These are phyloP conservation scores for Drosophila yooni DNA, from an alignment of 2,888 invertebrate species.

Conservation along the genomic window DNA sequence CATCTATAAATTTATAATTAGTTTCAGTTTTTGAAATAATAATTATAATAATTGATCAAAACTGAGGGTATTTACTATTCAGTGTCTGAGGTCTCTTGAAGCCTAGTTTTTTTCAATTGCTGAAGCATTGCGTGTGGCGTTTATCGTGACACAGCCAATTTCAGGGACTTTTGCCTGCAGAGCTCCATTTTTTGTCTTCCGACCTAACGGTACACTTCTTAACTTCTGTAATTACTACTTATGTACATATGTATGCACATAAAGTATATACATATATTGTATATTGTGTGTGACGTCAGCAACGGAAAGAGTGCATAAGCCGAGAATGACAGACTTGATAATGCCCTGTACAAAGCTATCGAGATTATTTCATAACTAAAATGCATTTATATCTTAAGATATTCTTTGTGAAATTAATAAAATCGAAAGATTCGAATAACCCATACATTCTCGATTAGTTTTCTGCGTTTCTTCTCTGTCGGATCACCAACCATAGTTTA, in stretches of 20 bases:
- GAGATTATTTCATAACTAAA: neutral
- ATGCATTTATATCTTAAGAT: neutral
- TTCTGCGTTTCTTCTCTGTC: neutral
- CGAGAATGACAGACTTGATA: neutral
- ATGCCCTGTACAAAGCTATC: neutral
- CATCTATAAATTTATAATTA: neutral
- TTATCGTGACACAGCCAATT: constrained; percentile 64
- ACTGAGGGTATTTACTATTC: constrained; percentile 5
- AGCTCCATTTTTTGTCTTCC: constrained; percentile 30
- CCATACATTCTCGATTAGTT: neutral
- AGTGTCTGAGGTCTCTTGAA: constrained; percentile 2
- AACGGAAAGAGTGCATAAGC: neutral
- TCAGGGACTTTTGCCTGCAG: constrained; percentile 47
- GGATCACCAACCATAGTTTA: neutral
- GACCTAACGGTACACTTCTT: constrained; percentile 31
- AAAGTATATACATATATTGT: constrained; percentile 9
- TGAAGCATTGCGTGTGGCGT: constrained; percentile 53
- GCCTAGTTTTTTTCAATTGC: constrained; percentile 39
- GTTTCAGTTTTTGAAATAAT: neutral
- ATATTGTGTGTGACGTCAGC: constrained; percentile 55
- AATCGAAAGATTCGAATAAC: neutral
- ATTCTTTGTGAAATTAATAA: neutral
- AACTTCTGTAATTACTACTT: constrained; percentile 58
- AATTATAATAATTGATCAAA: neutral
- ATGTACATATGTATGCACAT: constrained; percentile 18